phyloP scores from a whole-genome alignment of 2,888 invertebrate species.

The Netelia inedita region DNA sequence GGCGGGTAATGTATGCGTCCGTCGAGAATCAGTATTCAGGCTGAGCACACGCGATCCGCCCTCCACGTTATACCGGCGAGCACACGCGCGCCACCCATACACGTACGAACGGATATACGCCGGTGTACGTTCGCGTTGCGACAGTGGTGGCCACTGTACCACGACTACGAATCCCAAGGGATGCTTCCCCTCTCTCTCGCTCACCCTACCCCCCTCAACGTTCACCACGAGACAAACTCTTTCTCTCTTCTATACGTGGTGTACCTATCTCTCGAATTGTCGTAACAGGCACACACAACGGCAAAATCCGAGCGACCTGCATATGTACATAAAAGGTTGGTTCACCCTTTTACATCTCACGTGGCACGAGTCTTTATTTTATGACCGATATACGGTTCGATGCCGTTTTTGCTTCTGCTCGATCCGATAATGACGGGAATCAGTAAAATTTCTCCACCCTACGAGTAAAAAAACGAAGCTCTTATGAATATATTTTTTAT shows the following conservation, averaged over 20 bases:
- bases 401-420: constrained; percentile 25
- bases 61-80: constrained; percentile 74
- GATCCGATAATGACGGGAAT: constrained; percentile 32
- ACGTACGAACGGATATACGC: constrained; percentile 32
- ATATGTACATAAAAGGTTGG: constrained; percentile 41
- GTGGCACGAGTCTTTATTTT: constrained; percentile 76
- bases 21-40: constrained; percentile 82
- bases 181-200: constrained; percentile 38
- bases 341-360: constrained; percentile 69
- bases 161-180: constrained; percentile 53
- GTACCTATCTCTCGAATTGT: constrained; percentile 25
- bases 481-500: constrained; percentile 33
- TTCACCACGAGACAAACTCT: constrained; percentile 20
- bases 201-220: neutral
- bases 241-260: neutral
- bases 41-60: constrained; percentile 79
- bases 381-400: constrained; percentile 71
- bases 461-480: neutral
- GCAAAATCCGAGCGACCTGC: constrained; percentile 12
- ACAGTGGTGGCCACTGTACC: constrained; percentile 52
- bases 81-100: constrained; percentile 43
- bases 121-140: constrained; percentile 38
- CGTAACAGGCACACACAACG: neutral
- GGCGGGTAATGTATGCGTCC: constrained; percentile 81
- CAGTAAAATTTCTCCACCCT: neutral